Evolutionary conservation across 2,797 vertebrate species (phyloP), one percentile per base, ranked within the genome.

Genomic region (Bradypus variegatus): DNA sequence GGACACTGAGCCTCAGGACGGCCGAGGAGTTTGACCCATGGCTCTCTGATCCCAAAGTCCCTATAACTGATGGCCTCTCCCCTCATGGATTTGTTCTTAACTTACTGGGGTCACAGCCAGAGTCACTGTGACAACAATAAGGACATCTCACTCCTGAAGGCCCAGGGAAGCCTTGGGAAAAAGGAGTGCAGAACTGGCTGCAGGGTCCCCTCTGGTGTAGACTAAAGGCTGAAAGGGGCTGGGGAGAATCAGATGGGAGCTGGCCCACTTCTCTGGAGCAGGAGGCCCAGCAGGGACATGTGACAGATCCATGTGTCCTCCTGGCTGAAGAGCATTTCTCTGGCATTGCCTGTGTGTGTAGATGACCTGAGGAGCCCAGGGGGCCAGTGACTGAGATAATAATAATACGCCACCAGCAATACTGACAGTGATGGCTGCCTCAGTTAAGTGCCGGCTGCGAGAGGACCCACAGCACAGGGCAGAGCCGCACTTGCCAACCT

Each of bases 371-470:
- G 31, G 11, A 53, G 38, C 29, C 41, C 5, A 13, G 3, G 1
- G 25, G 27, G 14, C 8, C 41, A 38, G 38, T 1, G 10, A 9
- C 55, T 84, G n/a, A 12, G 79, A 23, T 3, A 65, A 2, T 18
- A 45, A n/a, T 8, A 36, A 10, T 45, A 73, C 36, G 45, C 7
- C 1, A 3, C 15, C 53, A 38, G 75, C 25, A 21, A 31, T 5
- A 16, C 13, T 2, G 8, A 23, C 9, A 29, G 64, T 1, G 0
- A 45, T 25, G 55, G 9, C 45, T 19, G 4, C 15, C 31, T 55
- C n/a, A 13, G 16, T 41, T 25, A 45, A 48, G 53, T 23, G n/a
- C 83, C 31, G 12, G 31, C 14, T 41, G 29, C 2, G 33, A 45
- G 25, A 67, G n/a, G 55, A 33, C 7, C 2, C 36, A 2, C 6